Percentiles rank a stretch among this genome's conserved stretches.
These are phyloP conservation scores for Anodontia alba DNA, from an alignment of 2,888 invertebrate genomes.

Conservation along the genomic window DNA sequence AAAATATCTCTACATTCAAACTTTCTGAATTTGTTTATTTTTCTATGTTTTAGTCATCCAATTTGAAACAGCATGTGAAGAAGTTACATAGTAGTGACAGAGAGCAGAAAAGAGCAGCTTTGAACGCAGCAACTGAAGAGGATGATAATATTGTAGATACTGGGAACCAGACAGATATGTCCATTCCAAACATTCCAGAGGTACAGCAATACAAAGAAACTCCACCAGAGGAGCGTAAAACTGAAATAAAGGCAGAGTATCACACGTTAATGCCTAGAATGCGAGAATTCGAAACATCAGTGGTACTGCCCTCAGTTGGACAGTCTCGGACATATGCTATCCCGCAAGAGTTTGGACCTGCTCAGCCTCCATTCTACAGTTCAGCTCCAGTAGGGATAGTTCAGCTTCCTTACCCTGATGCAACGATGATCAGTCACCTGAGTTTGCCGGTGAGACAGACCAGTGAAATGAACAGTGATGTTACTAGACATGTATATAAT, in stretches of 20 bases:
- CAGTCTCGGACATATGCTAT: neutral
- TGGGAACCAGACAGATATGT: neutral
- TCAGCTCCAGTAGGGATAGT: neutral
- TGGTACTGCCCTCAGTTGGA: neutral
- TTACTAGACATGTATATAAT: neutral
- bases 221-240: neutral
- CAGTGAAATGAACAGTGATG: neutral
- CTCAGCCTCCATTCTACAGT: neutral
- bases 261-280: constrained; percentile 2
- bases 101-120: neutral
- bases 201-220: neutral
- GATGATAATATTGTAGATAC: neutral
- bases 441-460: neutral
- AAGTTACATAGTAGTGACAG: neutral
- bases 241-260: neutral
- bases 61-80: neutral
- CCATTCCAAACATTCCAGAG: neutral
- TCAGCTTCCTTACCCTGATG: neutral
- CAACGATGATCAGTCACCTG: neutral
- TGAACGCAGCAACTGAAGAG: no score
- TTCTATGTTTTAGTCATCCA: neutral
- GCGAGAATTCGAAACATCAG: neutral
- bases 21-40: no score
- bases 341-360: neutral
- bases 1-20: no score